Conservation (phyloP, 1,140 invertebrate genomes). For the Metopolophium dirhodum region DNA sequence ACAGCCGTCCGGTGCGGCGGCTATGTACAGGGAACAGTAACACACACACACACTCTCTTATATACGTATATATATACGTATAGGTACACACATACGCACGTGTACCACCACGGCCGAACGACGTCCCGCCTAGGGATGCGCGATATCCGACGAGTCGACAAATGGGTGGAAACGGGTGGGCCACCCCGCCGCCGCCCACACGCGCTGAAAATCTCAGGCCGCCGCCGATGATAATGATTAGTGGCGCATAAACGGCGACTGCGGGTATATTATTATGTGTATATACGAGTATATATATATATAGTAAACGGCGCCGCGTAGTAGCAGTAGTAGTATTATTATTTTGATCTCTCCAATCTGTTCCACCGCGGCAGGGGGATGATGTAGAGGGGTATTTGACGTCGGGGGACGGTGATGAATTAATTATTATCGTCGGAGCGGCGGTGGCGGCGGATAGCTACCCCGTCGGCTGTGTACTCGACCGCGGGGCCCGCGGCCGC, state of each 20-base stretch:
- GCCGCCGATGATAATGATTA: slow-evolving; percentile 34
- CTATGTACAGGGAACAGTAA: neutral
- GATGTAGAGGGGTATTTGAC: neutral
- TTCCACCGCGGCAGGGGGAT: neutral
- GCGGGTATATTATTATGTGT: slow-evolving; percentile 24
- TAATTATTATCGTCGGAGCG: slow-evolving; percentile 43
- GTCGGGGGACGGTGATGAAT: slow-evolving; percentile 18
- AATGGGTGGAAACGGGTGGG: neutral
- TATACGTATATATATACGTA: neutral
- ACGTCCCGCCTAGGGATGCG: neutral
- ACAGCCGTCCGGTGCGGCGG: neutral
- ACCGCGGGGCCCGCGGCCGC: neutral
- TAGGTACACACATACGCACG: neutral
- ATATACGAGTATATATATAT: neutral
- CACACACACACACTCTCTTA: neutral
- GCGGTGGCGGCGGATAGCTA: neutral
- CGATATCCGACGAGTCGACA: neutral
- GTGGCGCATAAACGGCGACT: slow-evolving; percentile 41
- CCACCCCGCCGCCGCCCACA: neutral
- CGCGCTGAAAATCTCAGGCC: slow-evolving; percentile 5
- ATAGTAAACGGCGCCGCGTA: neutral
- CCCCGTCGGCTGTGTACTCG: neutral
- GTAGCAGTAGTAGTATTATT: slow-evolving; percentile 18
- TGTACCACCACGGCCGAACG: neutral
- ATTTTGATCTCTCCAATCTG: slow-evolving; percentile 54